A percentile compares a stretch with the other conserved stretches of the same genome.
These are phyloP conservation scores for Talpa occidentalis DNA, from an alignment of 2,113 vertebrate genomes.

Conservation along the genomic window DNA sequence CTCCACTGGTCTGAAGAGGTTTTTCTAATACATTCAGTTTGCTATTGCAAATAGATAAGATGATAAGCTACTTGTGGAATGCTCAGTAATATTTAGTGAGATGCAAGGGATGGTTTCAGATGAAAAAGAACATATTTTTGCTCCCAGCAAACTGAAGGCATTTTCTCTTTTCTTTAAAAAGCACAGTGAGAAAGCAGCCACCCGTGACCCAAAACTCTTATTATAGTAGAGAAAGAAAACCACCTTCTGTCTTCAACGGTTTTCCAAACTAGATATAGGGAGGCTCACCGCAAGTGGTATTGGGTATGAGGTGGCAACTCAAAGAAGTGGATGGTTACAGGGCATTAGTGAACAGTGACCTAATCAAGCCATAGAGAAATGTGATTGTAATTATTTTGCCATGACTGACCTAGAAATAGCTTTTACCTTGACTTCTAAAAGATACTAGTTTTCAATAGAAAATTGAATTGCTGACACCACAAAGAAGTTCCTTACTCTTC, in stretches of 20 bases:
- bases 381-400: slow-evolving; percentile 26
- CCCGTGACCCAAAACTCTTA: slow-evolving; percentile 67
- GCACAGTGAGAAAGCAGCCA: slow-evolving; percentile 68
- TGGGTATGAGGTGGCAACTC: slow-evolving; percentile 19
- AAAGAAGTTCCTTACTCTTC: slow-evolving; percentile 8
- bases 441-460: slow-evolving; percentile 12
- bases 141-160: slow-evolving; percentile 72
- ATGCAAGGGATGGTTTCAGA: slow-evolving; percentile 69
- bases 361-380: slow-evolving; percentile 41
- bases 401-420: slow-evolving; percentile 26
- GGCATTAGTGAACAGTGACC: background rate
- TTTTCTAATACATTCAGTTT: slow-evolving; percentile 71
- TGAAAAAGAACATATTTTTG: slow-evolving; percentile 77
- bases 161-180: slow-evolving; percentile 75
- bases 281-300: slow-evolving; percentile 46
- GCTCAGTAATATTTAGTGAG: slow-evolving; percentile 72
- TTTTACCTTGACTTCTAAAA: slow-evolving; percentile 2
- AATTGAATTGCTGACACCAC: slow-evolving; percentile 19
- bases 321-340: slow-evolving; percentile 16
- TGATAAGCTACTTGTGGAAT: slow-evolving; percentile 70
- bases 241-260: slow-evolving; percentile 60
- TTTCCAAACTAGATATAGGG: slow-evolving; percentile 61
- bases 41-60: slow-evolving; percentile 63
- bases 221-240: slow-evolving; percentile 67
- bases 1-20: slow-evolving; percentile 63